phyloP scores from a whole-genome alignment of 2,797 vertebrate species.

The Sphaeramia orbicularis region DNA sequence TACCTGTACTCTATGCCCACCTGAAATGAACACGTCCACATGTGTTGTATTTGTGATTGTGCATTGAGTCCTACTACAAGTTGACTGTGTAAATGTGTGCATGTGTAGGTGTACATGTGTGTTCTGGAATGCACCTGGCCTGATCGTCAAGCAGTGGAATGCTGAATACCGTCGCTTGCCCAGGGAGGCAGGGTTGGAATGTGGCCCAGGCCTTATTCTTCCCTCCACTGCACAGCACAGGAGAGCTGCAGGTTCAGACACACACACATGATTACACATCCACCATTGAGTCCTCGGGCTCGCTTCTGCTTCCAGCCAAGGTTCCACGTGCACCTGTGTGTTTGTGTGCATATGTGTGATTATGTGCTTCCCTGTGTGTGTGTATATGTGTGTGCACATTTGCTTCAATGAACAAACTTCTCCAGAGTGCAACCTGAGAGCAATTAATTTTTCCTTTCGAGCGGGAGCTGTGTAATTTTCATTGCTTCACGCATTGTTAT shows the following conservation, averaged over 20 bases:
- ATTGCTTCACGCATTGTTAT: conserved; percentile 84
- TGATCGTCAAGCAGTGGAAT: conserved; percentile 84
- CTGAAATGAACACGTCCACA: conserved; percentile 15
- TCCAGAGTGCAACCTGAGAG: conserved; percentile 79
- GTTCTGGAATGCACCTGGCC: conserved; percentile 84
- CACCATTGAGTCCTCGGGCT: conserved; percentile 44
- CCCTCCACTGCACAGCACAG: conserved; percentile 74
- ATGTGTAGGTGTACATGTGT: conserved; percentile 52
- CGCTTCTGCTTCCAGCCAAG: conserved; percentile 59
- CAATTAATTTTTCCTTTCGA: conserved; percentile 81
- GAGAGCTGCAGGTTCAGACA: conserved; percentile 68
- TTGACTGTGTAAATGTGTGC: conserved; percentile 33
- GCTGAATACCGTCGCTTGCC: conserved; percentile 81
- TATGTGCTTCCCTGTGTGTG: conserved; percentile 24
- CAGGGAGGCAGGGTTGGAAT: conserved; percentile 85
- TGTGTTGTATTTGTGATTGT: conserved; percentile 37
- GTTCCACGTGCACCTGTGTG: conserved; percentile 62
- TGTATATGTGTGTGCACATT: conserved; percentile 10
- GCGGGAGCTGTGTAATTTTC: conserved; percentile 81
- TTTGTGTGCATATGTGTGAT: conserved; percentile 21
- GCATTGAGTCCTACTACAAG: conserved; percentile 26
- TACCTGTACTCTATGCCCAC: conserved; percentile 18
- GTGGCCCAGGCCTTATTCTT: conserved; percentile 83
- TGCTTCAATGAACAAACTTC: conserved; percentile 44
- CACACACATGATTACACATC: conserved; percentile 44